These are phyloP conservation scores for Corythornis leucogaster DNA, from an alignment of 2,797 vertebrate species.

Conservation along the genomic window DNA sequence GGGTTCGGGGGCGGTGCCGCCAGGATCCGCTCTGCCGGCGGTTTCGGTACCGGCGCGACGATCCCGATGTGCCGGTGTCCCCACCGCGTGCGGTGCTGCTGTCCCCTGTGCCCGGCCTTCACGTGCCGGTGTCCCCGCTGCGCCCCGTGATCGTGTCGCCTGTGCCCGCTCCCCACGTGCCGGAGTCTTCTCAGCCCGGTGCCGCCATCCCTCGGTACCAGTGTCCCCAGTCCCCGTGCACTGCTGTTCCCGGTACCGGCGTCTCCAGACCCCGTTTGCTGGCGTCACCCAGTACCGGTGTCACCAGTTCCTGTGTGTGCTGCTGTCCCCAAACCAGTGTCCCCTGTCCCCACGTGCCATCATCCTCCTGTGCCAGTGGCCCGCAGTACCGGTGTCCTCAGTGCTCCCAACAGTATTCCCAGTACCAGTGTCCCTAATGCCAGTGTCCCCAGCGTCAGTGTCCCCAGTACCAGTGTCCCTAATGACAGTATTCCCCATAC, in stretches of 20 bases:
- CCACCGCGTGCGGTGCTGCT: too few relatives aligned
- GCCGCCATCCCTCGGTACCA: accelerated
- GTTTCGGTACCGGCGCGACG: not conserved
- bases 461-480: not conserved
- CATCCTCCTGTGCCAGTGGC: too few relatives aligned
- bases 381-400: not conserved
- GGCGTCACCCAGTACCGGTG: accelerated
- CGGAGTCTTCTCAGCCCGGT: too few relatives aligned
- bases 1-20: not conserved
- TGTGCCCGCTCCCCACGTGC: not conserved
- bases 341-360: too few relatives aligned
- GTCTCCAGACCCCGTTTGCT: not conserved
- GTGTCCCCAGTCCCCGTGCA: not conserved
- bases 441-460: not conserved
- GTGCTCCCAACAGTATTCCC: not conserved
- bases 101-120: not conserved
- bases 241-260: not conserved
- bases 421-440: not conserved
- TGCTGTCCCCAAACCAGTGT: too few relatives aligned
- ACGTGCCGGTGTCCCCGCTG: not conserved
- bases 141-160: too few relatives aligned
- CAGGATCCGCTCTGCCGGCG: not conserved
- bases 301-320: not conserved
- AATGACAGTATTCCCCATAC: too few relatives aligned
- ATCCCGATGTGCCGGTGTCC: too few relatives aligned